These are phyloP conservation scores for Drosophila subpulchrella DNA, from an alignment of 1,140 invertebrate genomes.

Conservation along the genomic window DNA sequence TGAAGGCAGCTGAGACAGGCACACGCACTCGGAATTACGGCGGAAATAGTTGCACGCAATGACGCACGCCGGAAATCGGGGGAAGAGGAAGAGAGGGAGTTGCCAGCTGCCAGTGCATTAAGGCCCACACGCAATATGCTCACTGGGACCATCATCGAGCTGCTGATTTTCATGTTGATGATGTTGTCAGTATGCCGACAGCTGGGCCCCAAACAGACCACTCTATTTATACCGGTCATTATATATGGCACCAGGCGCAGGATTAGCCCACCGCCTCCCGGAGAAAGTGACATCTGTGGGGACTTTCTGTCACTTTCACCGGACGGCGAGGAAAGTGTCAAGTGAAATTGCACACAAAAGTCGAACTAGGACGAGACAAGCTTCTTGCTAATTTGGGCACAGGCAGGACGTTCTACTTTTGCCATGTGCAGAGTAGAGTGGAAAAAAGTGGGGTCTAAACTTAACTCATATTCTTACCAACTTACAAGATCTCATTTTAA, in stretches of 20 bases:
- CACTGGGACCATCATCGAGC: not conserved
- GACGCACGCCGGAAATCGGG: conserved; percentile 19
- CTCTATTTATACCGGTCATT: not conserved
- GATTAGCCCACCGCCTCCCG: not conserved
- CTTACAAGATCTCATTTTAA: too few species aligned
- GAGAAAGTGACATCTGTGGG: conserved; percentile 18
- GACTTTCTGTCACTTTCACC: conserved; percentile 38
- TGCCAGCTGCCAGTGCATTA: not conserved
- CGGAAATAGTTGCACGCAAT: conserved; percentile 45
- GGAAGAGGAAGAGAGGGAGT: not conserved
- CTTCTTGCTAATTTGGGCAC: conserved; percentile 4
- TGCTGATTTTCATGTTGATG: conserved; percentile 26
- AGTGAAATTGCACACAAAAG: conserved; percentile 3
- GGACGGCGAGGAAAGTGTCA: conserved; percentile 8
- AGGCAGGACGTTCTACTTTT: not conserved
- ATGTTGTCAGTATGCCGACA: conserved; percentile 18
- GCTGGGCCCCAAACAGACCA: conserved; percentile 6
- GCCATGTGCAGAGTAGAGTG: not conserved
- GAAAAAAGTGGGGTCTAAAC: not conserved
- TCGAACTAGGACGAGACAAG: conserved; percentile 2
- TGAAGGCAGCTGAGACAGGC: conserved; percentile 9
- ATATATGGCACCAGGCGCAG: conserved; percentile 9
- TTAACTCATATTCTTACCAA: not conserved
- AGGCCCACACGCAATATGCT: not conserved
- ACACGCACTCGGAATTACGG: conserved; percentile 30